These are phyloP conservation scores for Characodon lateralis DNA, from an alignment of 2,797 vertebrate species.

Conservation along the genomic window DNA sequence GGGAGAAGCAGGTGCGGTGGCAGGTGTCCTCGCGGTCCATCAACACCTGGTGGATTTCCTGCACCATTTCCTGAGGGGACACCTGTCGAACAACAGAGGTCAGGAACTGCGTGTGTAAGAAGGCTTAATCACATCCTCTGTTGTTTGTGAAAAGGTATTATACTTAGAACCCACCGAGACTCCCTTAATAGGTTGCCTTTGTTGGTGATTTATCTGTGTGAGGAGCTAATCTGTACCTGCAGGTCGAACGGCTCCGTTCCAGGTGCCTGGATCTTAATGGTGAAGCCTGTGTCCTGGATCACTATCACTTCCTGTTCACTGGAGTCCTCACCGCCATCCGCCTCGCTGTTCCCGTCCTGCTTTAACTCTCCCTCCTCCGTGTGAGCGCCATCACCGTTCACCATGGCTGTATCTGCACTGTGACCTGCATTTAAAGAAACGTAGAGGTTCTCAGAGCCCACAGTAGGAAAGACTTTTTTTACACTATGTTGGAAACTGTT, in stretches of 20 bases:
- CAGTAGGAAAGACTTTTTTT: neutral
- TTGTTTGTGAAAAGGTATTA: neutral
- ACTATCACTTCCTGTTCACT: constrained; percentile 98
- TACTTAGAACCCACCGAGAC: neutral
- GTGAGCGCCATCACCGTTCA: constrained; percentile 88
- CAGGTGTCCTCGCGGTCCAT: constrained; percentile 99
- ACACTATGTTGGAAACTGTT: neutral
- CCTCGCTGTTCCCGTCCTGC: constrained; percentile 85
- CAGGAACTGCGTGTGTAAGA: neutral
- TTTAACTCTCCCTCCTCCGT: constrained; percentile 79
- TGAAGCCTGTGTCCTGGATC: constrained; percentile 98
- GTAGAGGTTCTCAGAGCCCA: neutral
- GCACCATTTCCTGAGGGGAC: constrained; percentile 99
- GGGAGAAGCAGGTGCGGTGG: constrained; percentile 97
- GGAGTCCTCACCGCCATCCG: constrained; percentile 85
- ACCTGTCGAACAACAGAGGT: constrained; percentile 79
- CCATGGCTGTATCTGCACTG: constrained; percentile 83
- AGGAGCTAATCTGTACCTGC: constrained; percentile 81
- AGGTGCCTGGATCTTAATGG: constrained; percentile 94
- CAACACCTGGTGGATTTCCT: constrained; percentile 98
- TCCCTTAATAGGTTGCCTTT: neutral
- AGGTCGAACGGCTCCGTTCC: constrained; percentile 95
- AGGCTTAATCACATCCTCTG: neutral
- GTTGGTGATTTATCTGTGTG: neutral
- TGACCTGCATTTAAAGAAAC: constrained; percentile 74